Base-by-base conservation (phyloP, 2,888 invertebrate species). In the Campaea margaritaria region DNA sequence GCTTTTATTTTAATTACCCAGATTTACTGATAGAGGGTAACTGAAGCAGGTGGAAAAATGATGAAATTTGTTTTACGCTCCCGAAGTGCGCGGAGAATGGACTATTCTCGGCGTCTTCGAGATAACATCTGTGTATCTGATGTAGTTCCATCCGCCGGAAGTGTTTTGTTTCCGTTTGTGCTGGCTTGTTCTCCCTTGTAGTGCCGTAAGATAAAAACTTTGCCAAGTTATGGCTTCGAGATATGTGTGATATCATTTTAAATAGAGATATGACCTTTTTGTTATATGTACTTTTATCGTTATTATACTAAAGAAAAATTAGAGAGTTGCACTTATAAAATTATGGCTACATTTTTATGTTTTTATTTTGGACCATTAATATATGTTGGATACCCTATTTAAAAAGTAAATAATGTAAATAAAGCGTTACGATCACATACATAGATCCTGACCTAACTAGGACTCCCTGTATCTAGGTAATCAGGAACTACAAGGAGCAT, bases 1-100 rank as follows among this genome's bases (percentile, higher is more conserved):
- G 56, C 46, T n/a, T 61, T n/a, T n/a, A n/a, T n/a, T 60, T 58
- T 56, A 56, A 58, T 55, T 46, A 45, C 49, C 31, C 39, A 50
- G 58, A 58, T 64, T 49, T 28, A 34, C 39, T 36, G 47, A 62
- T 58, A 61, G 13, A 21, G 16, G 2, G 21, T 21, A 21, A 21
- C 2, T 21, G 21, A 21, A 21, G 21, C 46, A 43, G 54, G 51
- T 64, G 21, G 60, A 34, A 27, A 27, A 13, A 36, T 16, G 16
- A n/a, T 46, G 21, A n/a, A 31, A 13, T 45, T 31, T 45, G n/a
- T 31, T 31, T 31, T 14, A 45, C 8, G 10, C 14, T 10, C 28
- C 10, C 10, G 11, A 14, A 46, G 12, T 2, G 31, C 10, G 45
- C 34, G 34, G 34, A 15, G 15, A 34, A 46, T 11, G 10, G 15